Conservation (phyloP, 2,113 vertebrate species). For the Ibidorhyncha struthersii region DNA sequence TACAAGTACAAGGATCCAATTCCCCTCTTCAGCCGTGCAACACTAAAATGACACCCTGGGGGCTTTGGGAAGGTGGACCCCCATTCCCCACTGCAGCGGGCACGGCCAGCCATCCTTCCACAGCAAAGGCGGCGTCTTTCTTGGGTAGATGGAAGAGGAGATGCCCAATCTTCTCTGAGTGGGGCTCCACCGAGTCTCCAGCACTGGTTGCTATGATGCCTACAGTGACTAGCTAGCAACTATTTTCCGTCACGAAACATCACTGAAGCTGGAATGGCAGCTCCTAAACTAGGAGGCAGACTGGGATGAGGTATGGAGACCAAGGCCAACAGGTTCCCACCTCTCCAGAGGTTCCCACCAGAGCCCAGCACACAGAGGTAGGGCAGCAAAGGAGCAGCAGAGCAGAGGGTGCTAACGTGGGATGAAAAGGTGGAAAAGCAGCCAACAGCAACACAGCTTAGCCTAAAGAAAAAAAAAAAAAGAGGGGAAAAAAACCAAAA, state of each 20-base stretch:
- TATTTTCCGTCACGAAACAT: neutral
- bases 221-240: neutral
- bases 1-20: neutral
- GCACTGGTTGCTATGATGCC: neutral
- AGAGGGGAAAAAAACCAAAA: too few species aligned
- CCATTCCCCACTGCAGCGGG: neutral
- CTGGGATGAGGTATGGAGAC: neutral
- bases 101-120: neutral
- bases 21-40: too few species aligned
- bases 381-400: neutral
- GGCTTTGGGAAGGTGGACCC: neutral
- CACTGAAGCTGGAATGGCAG: neutral
- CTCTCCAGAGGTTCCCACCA: neutral
- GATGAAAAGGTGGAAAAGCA: neutral
- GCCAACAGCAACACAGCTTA: neutral
- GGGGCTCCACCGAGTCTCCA: neutral
- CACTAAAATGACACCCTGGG: neutral
- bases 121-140: fast-evolving
- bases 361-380: fast-evolving
- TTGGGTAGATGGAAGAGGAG: neutral
- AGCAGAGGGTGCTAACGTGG: neutral
- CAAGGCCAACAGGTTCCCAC: neutral
- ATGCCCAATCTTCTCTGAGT: fast-evolving
- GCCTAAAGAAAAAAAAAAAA: neutral
- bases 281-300: neutral